Base-by-base conservation (phyloP, 2,888 invertebrate species). In the Rhimphoctona megacephalus region DNA sequence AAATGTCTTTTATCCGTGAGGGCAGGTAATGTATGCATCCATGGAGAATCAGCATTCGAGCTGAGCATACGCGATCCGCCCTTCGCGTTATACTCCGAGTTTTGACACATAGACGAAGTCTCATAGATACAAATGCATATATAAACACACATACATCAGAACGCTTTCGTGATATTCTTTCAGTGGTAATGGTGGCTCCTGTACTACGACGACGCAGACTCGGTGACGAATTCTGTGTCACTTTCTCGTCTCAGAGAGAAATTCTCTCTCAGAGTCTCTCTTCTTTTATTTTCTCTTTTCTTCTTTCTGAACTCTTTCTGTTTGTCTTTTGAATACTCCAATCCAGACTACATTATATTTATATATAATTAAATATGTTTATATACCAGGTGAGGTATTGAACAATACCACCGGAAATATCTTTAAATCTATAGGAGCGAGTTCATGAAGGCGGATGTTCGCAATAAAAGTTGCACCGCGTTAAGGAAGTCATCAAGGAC, bases 1-100 rank as follows among this genome's bases (percentile, higher is more conserved):
- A 93, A 93, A 93, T 93, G 89, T 91, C 92, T 92, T 93, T 93
- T 93, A 93, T 93, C 92, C 92, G 90, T 89, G 86, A 81, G 86
- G 83, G 81, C 86, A 83, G 90, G 89, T 93, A 93, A 93, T 92
- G 87, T 93, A 93, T 92, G 92, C 93, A 91, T 91, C 92, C 90
- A 88, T 90, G 88, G 92, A 91, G 91, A 92, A 93, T 93, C 93
- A 93, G 92, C 91, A 93, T 93, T 93, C 92, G 92, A 89, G 88
- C 90, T 89, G 92, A 89, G 90, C 90, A 87, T 90, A 89, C 88
- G 89, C 90, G 92, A 92, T 91, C 91, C 92, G 88, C 92, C 92
- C 90, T 81, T 90, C 89, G 87, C 88, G 90, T 91, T 92, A 90
- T 90, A 89, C 88, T 76, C 61, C 82, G 88, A 78, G 46, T 39